phyloP scores from a whole-genome alignment of 64 coral and sea anemone species.

The Exaiptasia diaphana region DNA sequence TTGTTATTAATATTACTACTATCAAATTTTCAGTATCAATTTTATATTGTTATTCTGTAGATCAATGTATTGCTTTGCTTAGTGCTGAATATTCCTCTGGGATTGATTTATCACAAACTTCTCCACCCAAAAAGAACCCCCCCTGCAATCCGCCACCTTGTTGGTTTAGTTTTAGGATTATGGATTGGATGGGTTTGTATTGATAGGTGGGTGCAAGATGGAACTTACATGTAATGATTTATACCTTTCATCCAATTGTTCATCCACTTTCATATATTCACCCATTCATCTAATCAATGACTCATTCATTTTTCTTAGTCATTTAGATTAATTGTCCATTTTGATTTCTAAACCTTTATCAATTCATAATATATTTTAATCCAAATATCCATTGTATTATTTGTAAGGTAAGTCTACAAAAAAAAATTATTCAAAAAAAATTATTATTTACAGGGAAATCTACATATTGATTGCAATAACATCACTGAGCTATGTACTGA shows the following conservation, averaged over 20 bases:
- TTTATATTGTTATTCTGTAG: background rate
- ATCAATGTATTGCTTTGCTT: conserved; percentile 28
- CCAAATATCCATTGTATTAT: background rate
- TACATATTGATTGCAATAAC: conserved; percentile 4
- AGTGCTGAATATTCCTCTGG: conserved; percentile 22
- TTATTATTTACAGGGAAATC: conserved; percentile 20
- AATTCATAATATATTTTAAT: background rate
- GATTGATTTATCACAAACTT: conserved; percentile 3
- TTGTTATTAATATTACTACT: no score
- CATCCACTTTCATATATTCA: background rate
- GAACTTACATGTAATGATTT: background rate
- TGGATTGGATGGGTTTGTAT: conserved; percentile 49
- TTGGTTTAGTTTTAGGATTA: conserved; percentile 7
- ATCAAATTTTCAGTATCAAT: background rate
- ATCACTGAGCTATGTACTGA: conserved; percentile 30
- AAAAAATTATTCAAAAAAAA: background rate
- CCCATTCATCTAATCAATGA: background rate
- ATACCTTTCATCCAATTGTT: background rate
- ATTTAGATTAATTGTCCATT: no score
- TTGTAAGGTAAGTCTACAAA: background rate
- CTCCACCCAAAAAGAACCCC: conserved; percentile 23
- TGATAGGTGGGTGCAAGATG: background rate
- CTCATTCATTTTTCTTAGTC: no score
- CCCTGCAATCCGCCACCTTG: background rate
- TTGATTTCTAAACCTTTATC: no score